These are phyloP conservation scores for Macrotis lagotis DNA, from an alignment of 2,113 vertebrate species.

Conservation along the genomic window DNA sequence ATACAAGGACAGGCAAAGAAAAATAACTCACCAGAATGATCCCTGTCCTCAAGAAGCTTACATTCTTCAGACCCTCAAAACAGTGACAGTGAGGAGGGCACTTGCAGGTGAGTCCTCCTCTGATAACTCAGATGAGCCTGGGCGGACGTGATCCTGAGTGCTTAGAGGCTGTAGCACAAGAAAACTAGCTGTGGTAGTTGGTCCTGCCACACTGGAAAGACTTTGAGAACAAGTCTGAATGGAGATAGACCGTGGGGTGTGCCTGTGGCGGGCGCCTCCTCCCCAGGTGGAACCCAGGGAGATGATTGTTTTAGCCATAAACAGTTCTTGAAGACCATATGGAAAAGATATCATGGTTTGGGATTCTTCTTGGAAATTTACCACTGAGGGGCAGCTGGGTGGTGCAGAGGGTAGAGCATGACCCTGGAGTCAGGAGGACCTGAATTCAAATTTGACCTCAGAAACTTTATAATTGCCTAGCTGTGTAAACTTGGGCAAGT, in stretches of 20 bases:
- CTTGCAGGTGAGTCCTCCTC: neutral
- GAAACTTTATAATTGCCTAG: no score
- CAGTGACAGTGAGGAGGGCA: neutral
- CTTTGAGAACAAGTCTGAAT: no score
- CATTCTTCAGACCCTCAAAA: neutral
- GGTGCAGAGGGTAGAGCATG: no score
- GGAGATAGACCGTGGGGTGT: neutral
- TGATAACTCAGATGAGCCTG: neutral
- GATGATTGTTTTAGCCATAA: neutral
- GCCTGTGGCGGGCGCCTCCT: no score
- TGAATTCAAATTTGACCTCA: no score
- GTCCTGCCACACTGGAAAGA: neutral
- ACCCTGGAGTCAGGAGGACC: no score
- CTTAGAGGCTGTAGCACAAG: neutral
- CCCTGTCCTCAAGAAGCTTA: neutral
- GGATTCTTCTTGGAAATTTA: no score
- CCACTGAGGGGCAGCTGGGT: no score
- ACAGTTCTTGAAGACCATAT: neutral
- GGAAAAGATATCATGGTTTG: neutral
- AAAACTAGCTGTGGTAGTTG: neutral
- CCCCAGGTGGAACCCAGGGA: no score
- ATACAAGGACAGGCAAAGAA: neutral
- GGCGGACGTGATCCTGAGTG: neutral
- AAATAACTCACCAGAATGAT: neutral
- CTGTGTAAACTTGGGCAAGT: no score